phyloP scores from a whole-genome alignment of 2,113 vertebrate genomes.

The Zapus hudsonius region DNA sequence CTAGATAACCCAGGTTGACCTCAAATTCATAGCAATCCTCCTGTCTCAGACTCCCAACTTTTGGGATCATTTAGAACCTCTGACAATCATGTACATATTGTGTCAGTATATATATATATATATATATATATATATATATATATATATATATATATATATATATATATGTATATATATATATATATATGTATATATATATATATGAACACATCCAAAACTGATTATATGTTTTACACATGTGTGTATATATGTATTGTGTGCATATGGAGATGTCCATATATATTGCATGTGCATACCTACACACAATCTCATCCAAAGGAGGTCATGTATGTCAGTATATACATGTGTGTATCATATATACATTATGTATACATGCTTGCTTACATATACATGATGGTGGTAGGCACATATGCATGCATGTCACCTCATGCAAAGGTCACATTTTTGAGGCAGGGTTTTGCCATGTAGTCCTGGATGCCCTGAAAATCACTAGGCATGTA shows the following conservation, averaged over 20 bases:
- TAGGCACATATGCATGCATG: no score
- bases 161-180: no score
- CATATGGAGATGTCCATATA: background rate
- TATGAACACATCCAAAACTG: background rate
- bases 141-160: no score
- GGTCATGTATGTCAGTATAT: background rate
- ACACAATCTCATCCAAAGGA: no score
- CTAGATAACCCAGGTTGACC: background rate
- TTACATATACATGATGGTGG: background rate
- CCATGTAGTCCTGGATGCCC: no score
- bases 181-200: background rate
- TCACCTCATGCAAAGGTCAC: no score
- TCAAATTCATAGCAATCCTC: background rate
- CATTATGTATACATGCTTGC: no score
- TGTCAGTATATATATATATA: background rate
- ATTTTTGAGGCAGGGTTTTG: no score
- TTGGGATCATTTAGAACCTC: background rate
- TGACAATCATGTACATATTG: fast-evolving
- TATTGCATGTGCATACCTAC: background rate
- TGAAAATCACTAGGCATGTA: no score
- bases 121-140: no score
- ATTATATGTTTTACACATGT: background rate
- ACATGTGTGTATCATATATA: fast-evolving
- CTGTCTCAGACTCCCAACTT: background rate
- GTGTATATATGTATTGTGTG: fast-evolving